Percentiles rank a stretch among this genome's conserved stretches.
These are phyloP conservation scores for Ennomos erosarius DNA, from an alignment of 2,888 invertebrate genomes.

Conservation along the genomic window DNA sequence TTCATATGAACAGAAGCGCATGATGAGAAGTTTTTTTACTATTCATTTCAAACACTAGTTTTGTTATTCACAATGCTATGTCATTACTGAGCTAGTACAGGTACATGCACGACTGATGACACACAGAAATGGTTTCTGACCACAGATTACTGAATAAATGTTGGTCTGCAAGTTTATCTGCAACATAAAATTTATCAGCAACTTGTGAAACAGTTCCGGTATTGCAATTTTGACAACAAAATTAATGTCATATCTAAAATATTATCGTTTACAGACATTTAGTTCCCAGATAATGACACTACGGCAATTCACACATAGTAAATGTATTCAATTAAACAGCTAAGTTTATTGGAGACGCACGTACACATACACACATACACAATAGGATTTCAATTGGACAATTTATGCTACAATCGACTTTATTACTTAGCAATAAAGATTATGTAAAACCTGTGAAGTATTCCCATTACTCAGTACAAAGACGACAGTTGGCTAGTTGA, in stretches of 20 bases:
- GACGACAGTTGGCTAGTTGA: constrained; percentile 37
- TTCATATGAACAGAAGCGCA: no score
- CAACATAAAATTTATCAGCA: constrained; percentile 1
- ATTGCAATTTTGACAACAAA: constrained; percentile 34
- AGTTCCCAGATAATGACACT: constrained; percentile 47
- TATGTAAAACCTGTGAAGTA: constrained; percentile 32
- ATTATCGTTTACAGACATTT: constrained; percentile 41
- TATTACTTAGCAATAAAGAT: constrained; percentile 36
- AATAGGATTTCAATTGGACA: constrained; percentile 34
- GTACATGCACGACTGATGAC: no score
- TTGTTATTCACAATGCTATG: no score
- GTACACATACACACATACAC: constrained; percentile 29
- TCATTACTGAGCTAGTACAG: no score
- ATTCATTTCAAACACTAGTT: no score
- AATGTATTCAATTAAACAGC: constrained; percentile 60
- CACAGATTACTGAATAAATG: no score
- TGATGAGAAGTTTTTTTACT: no score
- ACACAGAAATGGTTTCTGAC: no score
- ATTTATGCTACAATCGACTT: constrained; percentile 37
- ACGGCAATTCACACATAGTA: constrained; percentile 64
- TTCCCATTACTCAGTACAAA: constrained; percentile 42
- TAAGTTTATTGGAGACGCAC: constrained; percentile 49
- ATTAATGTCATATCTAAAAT: constrained; percentile 44
- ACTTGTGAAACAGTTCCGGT: constrained; percentile 1
- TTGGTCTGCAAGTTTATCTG: no score